Percentiles rank a stretch among this genome's conserved stretches.
phyloP scores from a whole-genome alignment of 2,113 vertebrate species.

The Apodemus sylvaticus region DNA sequence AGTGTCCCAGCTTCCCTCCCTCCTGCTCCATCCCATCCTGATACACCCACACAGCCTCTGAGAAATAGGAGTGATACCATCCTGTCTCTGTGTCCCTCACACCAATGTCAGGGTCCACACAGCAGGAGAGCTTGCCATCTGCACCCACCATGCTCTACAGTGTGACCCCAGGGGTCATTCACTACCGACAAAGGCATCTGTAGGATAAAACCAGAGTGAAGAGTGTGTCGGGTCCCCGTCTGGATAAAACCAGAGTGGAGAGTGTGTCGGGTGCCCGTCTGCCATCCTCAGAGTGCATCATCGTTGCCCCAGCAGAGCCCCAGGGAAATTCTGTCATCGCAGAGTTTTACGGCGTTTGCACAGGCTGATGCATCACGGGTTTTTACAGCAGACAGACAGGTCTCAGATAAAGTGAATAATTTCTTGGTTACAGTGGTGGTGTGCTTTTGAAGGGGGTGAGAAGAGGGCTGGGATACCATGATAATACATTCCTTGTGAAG shows the following conservation, averaged over 20 bases:
- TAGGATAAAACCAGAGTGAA: not conserved
- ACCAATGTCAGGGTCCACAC: not conserved
- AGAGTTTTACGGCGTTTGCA: not conserved
- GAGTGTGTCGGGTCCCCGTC: no score
- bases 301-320: not conserved
- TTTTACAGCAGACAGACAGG: not conserved
- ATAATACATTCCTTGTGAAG: not conserved
- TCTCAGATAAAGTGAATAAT: not conserved
- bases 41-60: not conserved
- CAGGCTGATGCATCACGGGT: not conserved
- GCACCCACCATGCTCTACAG: not conserved
- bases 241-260: not conserved
- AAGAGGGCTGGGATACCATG: not conserved
- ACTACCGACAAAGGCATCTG: conserved; percentile 28
- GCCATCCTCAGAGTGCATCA: not conserved
- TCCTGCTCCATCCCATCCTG: not conserved
- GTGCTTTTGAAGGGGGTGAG: not conserved
- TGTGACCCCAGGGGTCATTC: not conserved
- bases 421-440: not conserved
- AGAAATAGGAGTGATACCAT: not conserved
- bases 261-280: no score
- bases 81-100: not conserved
- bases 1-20: not conserved
- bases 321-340: not conserved
- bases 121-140: not conserved